Conservation (phyloP, 2,797 vertebrate species). For the Sylvia borin region DNA sequence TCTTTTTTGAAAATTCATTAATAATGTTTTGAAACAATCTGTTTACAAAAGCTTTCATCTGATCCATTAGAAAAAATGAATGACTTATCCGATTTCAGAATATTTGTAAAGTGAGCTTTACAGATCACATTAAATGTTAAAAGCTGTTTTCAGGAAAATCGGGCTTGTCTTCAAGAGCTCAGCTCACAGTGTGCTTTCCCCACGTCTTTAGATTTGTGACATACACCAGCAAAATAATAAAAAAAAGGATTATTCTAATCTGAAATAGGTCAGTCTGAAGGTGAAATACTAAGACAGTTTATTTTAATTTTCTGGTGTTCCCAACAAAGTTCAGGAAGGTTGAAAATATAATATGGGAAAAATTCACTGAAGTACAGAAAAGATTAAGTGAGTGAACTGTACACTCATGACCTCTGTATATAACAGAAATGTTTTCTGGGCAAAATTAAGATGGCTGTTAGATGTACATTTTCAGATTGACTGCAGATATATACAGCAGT, state of each 20-base stretch:
- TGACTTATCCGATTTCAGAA: background rate
- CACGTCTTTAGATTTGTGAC: background rate
- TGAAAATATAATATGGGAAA: constrained; percentile 12
- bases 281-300: background rate
- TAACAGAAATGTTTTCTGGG: constrained; percentile 38
- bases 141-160: background rate
- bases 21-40: background rate
- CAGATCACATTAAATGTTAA: constrained; percentile 22
- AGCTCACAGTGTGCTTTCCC: background rate
- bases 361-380: background rate
- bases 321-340: constrained; percentile 25
- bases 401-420: background rate
- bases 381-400: constrained; percentile 37
- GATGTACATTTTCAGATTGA: background rate
- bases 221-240: background rate
- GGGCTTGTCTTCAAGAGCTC: background rate
- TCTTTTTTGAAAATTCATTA: constrained; percentile 19
- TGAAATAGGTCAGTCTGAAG: background rate
- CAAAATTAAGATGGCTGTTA: constrained; percentile 41
- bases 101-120: background rate
- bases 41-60: constrained; percentile 38
- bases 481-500: background rate
- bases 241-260: background rate
- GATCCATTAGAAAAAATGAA: constrained; percentile 24
- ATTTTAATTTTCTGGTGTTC: constrained; percentile 26